Evolutionary conservation across 2,888 invertebrate genomes (phyloP), one percentile per base, ranked within the genome.

Genomic region (Himalopsyche tibetana): DNA sequence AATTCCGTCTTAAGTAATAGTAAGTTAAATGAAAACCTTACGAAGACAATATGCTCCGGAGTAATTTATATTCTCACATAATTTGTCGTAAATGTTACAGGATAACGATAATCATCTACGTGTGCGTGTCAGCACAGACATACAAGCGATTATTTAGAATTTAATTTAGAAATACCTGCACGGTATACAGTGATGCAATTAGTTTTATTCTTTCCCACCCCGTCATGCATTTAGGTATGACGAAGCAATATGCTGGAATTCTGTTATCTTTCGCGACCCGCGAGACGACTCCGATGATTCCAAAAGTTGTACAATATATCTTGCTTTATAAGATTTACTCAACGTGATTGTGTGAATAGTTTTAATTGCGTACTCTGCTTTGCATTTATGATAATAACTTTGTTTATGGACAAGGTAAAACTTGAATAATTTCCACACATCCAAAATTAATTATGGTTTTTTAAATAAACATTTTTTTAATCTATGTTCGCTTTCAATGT

Each of bases 151-250:
- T 74, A 74, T 74, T 74, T 74, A 74, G 74, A 74, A 74, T 74
- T 74, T 74, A 74, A 74, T 74, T 74, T 74, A 28, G 36, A 74
- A 74, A 74, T 74, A 74, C 74, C 74, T 74, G 74, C 74, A 74
- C 74, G 74, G n/a, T 74, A 74, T 74, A 36, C 74, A 74, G 74
- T 74, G 74, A 36, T 74, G 74, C 74, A 74, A 74, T 74, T 74
- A 74, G 15, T 74, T 74, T 74, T 74, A 74, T 74, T 74, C 74
- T 74, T 74, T 74, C 74, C 63, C 74, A 74, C 74, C 51, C 84
- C 19, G 45, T 84, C 79, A 56, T 84, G 84, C 74, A 84, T 84
- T 55, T 84, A 74, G 69, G 74, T 84, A 84, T 84, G 79, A 79
- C 28, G 84, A 69, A 42, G 19, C 79, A 51, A 36, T 56, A 82